Evolutionary conservation across 2,888 invertebrate species (phyloP).

Genomic region (Lordiphosa fenestrarum): DNA sequence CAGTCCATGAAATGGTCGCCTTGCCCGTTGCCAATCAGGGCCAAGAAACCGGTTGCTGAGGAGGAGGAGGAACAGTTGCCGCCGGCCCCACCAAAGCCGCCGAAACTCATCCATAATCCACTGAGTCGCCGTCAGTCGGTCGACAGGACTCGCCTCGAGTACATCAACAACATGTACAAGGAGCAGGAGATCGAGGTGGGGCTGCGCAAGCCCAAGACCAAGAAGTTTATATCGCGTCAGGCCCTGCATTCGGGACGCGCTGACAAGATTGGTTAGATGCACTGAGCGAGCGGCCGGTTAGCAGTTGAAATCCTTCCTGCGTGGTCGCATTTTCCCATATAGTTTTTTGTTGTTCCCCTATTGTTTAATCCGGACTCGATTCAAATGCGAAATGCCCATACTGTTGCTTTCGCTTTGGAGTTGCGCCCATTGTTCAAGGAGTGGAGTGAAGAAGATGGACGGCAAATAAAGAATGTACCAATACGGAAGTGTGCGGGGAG

Average conservation of each 20-base stretch:
- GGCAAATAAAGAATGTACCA: too few relatives aligned
- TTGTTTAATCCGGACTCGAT: too few relatives aligned
- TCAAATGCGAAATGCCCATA: too few relatives aligned
- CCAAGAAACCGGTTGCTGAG: background rate
- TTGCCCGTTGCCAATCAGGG: background rate
- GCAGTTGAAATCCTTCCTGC: too few relatives aligned
- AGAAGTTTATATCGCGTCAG: slow-evolving; percentile 44
- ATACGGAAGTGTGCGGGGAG: background rate
- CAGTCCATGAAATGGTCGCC: too few relatives aligned
- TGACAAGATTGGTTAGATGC: slow-evolving; percentile 44
- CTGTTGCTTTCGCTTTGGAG: too few relatives aligned
- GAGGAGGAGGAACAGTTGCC: slow-evolving; percentile 2
- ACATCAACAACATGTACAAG: slow-evolving; percentile 45
- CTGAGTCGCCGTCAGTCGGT: slow-evolving; percentile 48
- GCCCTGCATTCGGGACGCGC: slow-evolving; percentile 48
- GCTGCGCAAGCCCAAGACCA: slow-evolving; percentile 18
- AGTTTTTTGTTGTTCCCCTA: too few relatives aligned
- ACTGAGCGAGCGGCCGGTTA: background rate
- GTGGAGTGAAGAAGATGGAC: too few relatives aligned
- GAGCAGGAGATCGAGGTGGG: slow-evolving; percentile 29
- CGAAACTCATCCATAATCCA: slow-evolving; percentile 33
- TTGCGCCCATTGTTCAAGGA: too few relatives aligned
- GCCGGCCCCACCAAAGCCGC: slow-evolving; percentile 15
- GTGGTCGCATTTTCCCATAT: too few relatives aligned
- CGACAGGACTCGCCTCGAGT: slow-evolving; percentile 45